Evolutionary conservation across 2,113 vertebrate species (phyloP).

Genomic region (Pomatorhinus ruficollis): DNA sequence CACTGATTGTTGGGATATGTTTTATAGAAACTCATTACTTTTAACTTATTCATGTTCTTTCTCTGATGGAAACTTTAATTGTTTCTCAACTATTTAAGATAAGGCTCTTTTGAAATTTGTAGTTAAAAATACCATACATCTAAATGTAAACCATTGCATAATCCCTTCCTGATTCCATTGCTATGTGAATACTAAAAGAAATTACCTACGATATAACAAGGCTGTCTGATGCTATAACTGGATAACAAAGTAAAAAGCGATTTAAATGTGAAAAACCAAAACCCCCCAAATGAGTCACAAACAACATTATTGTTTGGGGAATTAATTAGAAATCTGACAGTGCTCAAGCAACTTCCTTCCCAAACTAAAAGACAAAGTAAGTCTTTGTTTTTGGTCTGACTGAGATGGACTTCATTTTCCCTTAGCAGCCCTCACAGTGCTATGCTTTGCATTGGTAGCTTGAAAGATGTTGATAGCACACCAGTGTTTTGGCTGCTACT

Average conservation of each 20-base stretch:
- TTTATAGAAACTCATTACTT: constrained; percentile 22
- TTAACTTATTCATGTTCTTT: constrained; percentile 6
- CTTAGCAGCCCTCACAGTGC: not conserved
- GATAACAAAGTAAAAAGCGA: not conserved
- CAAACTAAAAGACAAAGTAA: not conserved
- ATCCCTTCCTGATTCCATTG: not conserved
- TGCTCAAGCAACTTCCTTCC: not conserved
- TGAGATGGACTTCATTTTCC: not conserved
- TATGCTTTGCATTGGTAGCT: not conserved
- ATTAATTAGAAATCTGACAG: not conserved
- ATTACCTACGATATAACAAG: not conserved
- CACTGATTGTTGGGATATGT: not conserved
- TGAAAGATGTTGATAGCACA: not conserved
- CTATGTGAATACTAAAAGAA: not conserved
- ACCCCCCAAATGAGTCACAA: not conserved
- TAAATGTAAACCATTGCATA: not conserved
- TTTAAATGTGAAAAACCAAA: not conserved
- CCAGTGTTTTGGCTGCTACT: not conserved
- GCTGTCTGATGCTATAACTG: not conserved
- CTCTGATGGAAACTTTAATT: constrained; percentile 13
- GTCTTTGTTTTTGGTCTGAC: not conserved
- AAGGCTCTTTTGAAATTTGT: not conserved
- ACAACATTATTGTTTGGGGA: not conserved
- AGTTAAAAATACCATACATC: not conserved
- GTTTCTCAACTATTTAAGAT: constrained; percentile 20